Evolutionary conservation across 1,140 invertebrate genomes (phyloP), one percentile per base, ranked within the genome.

Genomic region (Pantala flavescens): DNA sequence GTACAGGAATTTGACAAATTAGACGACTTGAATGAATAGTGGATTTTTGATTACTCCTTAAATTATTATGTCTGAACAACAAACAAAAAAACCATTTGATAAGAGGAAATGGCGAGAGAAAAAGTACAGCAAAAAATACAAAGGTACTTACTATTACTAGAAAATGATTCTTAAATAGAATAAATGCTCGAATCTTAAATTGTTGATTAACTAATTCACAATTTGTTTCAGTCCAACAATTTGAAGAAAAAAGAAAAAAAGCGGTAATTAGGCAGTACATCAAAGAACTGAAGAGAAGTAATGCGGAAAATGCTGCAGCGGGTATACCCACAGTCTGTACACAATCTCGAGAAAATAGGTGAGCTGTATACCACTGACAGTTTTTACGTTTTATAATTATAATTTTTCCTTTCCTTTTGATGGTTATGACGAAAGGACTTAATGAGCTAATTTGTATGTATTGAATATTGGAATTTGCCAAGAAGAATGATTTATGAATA

Each of bases 41-140:
- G 28, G 3, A 36, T 36, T 36, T 9, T 9, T 36, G 2, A 36
- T 36, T 36, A n/a, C n/a, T 36, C 9, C 28, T 36, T 36, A 9
- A 5, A 36, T 5, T 36, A 36, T 36, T 5, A 36, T 36, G 28
- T 36, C 28, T 36, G 28, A 36, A 9, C 28, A 2, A 36, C 28
- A 71, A 23, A 16, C 73, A 16, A 84, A 82, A 76, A 87, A 85
- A 80, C 82, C 83, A 5, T 90, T 90, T 80, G 84, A 89, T 76
- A 90, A 90, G 79, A 89, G 88, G 73, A 82, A 84, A 19, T 90
- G 88, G 75, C 83, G 88, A 24, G 75, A 88, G 36, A 84, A 88
- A 75, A 89, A 89, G 77, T 90, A 90, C 76, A 90, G 88, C 77
- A 88, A 89, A 49, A 89, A 89, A 77, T 87, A 87, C 74, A 89